Conservation (phyloP, 2,888 invertebrate species). For the Helicoverpa assulta region DNA sequence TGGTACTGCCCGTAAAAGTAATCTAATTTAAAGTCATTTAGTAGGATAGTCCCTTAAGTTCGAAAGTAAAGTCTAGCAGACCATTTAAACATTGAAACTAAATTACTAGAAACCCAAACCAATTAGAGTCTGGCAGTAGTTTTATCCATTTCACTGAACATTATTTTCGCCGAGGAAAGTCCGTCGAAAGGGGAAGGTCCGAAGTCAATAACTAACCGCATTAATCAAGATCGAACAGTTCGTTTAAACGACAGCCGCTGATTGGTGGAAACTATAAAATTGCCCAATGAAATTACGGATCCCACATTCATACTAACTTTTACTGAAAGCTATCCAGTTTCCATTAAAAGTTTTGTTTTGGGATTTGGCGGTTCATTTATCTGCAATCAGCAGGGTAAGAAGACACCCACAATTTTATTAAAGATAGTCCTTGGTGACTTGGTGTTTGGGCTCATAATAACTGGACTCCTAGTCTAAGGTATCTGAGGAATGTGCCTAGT, state of each 20-base stretch:
- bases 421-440: too few species aligned
- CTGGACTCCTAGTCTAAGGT: too few species aligned
- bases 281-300: conserved; percentile 45
- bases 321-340: conserved; percentile 41
- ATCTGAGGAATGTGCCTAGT: too few species aligned
- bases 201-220: conserved; percentile 59
- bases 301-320: conserved; percentile 27
- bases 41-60: conserved; percentile 4
- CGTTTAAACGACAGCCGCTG: conserved; percentile 39
- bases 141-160: conserved; percentile 44
- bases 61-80: conserved; percentile 3
- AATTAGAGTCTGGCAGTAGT: conserved; percentile 25
- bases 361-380: too few species aligned
- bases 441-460: too few species aligned
- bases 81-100: conserved; percentile 34
- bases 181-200: conserved; percentile 38
- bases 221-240: conserved; percentile 61
- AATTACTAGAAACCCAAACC: conserved; percentile 34
- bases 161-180: conserved; percentile 46
- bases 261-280: conserved; percentile 57
- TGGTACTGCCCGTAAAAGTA: not conserved
- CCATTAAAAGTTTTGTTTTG: not conserved
- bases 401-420: conserved; percentile 4
- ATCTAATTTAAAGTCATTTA: conserved; percentile 16
- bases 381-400: conserved; percentile 20